A percentile compares a stretch with the other conserved stretches of the same genome.
phyloP scores from a whole-genome alignment of 1,140 invertebrate genomes.

The Temnothorax longispinosus region DNA sequence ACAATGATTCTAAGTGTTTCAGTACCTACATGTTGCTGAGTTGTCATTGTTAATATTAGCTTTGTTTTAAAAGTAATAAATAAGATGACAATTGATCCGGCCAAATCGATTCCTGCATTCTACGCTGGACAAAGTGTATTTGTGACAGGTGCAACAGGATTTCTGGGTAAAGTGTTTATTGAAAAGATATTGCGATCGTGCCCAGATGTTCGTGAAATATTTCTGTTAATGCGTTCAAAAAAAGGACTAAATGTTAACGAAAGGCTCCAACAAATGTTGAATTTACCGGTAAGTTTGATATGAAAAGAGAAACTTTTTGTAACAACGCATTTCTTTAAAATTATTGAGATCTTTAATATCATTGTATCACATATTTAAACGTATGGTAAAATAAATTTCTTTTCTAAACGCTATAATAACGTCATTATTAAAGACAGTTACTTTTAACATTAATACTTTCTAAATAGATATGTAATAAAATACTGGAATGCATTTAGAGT shows the following conservation, averaged over 20 bases:
- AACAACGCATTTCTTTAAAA: too few relatives aligned
- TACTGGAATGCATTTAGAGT: too few relatives aligned
- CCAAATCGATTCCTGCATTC: not conserved
- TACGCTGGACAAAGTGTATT: slow-evolving; percentile 85
- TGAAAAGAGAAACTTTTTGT: too few relatives aligned
- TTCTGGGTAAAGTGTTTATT: slow-evolving; percentile 91
- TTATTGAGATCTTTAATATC: too few relatives aligned
- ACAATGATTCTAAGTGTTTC: not conserved
- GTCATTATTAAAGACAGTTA: too few relatives aligned
- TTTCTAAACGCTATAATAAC: not conserved
- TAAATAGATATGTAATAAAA: too few relatives aligned
- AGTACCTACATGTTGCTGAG: not conserved
- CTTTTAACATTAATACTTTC: too few relatives aligned
- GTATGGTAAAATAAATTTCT: too few relatives aligned
- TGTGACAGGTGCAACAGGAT: slow-evolving; percentile 89
- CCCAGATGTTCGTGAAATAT: slow-evolving; percentile 89
- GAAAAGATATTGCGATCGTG: slow-evolving; percentile 93
- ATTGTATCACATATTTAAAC: too few relatives aligned
- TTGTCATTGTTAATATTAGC: not conserved
- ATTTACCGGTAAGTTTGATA: slow-evolving; percentile 72
- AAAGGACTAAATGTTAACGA: slow-evolving; percentile 87
- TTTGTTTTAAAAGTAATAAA: not conserved
- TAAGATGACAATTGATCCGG: not conserved
- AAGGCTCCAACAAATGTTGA: slow-evolving; percentile 87
- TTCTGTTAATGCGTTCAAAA: slow-evolving; percentile 91